Conservation (phyloP, 2,113 vertebrate species). For the Leucopternis melanops region DNA sequence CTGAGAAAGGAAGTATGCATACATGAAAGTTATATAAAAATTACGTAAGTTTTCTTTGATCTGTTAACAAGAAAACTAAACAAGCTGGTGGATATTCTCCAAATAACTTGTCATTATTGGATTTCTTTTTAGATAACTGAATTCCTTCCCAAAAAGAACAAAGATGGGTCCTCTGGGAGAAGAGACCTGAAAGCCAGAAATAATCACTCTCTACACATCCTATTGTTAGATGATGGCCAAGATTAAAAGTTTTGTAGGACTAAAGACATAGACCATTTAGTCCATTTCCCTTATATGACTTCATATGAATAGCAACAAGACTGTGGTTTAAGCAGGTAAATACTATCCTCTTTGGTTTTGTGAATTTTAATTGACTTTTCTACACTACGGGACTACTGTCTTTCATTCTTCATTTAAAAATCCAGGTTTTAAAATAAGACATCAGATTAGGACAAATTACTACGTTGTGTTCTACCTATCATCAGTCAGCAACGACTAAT, state of each 20-base stretch:
- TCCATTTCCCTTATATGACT: neutral
- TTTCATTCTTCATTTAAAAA: neutral
- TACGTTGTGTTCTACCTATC: neutral
- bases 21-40: slow-evolving; percentile 35
- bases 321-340: neutral
- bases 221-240: neutral
- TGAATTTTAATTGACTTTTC: neutral
- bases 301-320: neutral
- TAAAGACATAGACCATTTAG: neutral
- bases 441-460: neutral
- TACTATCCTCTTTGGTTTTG: neutral
- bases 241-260: neutral
- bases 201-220: neutral
- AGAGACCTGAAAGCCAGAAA: slow-evolving; percentile 7
- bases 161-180: neutral
- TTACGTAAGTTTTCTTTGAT: slow-evolving; percentile 7
- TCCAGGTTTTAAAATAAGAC: neutral
- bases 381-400: neutral
- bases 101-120: neutral
- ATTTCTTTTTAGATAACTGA: neutral
- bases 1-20: slow-evolving; percentile 28
- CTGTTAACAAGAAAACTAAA: slow-evolving; percentile 21
- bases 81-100: slow-evolving; percentile 5
- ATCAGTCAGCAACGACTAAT: neutral
- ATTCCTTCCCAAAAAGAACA: slow-evolving; percentile 19